Conservation (phyloP, 1,140 invertebrate genomes). For the Zaprionus nigranus region DNA sequence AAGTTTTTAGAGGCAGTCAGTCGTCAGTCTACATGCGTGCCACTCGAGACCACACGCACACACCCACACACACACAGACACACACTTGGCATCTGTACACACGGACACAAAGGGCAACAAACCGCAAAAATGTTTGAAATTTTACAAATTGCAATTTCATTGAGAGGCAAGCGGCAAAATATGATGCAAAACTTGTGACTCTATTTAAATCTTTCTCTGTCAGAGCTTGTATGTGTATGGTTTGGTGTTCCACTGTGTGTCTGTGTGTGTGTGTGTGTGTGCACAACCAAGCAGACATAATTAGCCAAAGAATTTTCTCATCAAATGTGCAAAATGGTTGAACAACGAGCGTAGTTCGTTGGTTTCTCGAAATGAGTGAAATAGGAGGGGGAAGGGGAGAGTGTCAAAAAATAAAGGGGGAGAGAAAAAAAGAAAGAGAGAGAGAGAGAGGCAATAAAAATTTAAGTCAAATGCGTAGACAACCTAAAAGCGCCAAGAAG, state of each 20-base stretch:
- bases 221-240: neutral
- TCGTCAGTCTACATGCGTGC: constrained; percentile 45
- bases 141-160: constrained; percentile 73
- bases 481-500: constrained; percentile 38
- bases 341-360: constrained; percentile 35
- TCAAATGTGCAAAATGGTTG: constrained; percentile 72
- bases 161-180: constrained; percentile 58
- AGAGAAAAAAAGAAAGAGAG: constrained; percentile 23
- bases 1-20: constrained; percentile 54
- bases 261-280: constrained; percentile 48
- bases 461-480: constrained; percentile 45
- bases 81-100: neutral
- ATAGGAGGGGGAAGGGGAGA: neutral
- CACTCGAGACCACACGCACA: constrained; percentile 36
- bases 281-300: constrained; percentile 73
- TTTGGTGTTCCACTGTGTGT: constrained; percentile 1
- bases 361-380: neutral
- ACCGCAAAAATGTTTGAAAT: constrained; percentile 69
- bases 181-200: constrained; percentile 62
- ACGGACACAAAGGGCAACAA: constrained; percentile 60
- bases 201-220: constrained; percentile 47
- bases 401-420: neutral
- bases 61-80: constrained; percentile 3
- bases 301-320: constrained; percentile 77
- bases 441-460: constrained; percentile 62